These are phyloP conservation scores for Vannuccia rotundouncinata DNA, from an alignment of 2,888 invertebrate genomes.

Conservation along the genomic window DNA sequence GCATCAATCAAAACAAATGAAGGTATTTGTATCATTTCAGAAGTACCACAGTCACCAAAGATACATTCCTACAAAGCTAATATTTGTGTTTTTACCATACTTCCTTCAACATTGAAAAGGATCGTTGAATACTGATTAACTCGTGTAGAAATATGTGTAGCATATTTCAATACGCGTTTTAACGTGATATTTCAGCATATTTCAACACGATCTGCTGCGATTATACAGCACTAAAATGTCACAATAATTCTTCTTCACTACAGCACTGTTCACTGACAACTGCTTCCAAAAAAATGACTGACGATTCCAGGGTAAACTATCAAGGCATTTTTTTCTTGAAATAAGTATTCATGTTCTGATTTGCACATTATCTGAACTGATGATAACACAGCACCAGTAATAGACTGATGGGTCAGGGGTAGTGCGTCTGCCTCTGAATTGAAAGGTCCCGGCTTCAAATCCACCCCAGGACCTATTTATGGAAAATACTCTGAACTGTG, in stretches of 20 bases:
- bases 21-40: background rate
- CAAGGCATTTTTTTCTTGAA: background rate
- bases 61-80: background rate
- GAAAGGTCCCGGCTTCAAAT: too few relatives aligned
- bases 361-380: too few relatives aligned
- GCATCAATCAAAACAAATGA: background rate
- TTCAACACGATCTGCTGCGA: background rate
- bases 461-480: too few relatives aligned
- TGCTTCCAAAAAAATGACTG: background rate
- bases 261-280: background rate
- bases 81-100: background rate
- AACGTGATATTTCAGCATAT: too few relatives aligned
- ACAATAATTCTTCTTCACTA: constrained; percentile 10
- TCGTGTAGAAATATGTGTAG: background rate
- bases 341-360: background rate
- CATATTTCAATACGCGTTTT: too few relatives aligned
- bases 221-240: constrained; percentile 18
- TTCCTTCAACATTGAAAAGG: background rate
- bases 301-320: constrained; percentile 16
- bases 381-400: too few relatives aligned
- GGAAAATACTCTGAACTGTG: too few relatives aligned
- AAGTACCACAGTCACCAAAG: background rate
- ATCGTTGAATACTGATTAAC: background rate
- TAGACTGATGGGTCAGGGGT: too few relatives aligned
- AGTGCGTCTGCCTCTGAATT: too few relatives aligned